phyloP scores from a whole-genome alignment of 2,888 invertebrate species.

The Quadriops clusia region DNA sequence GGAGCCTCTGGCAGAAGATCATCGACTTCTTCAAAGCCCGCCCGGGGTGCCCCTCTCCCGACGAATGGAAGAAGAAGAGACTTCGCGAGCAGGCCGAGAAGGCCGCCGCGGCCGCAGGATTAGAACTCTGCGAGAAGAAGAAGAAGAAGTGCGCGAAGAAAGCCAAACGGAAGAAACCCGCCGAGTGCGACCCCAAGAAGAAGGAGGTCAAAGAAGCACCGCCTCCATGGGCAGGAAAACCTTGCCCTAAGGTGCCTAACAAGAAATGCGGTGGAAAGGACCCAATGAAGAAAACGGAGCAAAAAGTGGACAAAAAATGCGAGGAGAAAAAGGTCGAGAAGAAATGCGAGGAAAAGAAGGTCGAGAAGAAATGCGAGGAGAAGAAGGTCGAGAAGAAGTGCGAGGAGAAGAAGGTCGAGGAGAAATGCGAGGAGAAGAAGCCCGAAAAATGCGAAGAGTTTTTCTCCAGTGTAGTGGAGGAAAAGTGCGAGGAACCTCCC shows the following conservation, averaged over 20 bases:
- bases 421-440: not conserved
- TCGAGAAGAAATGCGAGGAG: not conserved
- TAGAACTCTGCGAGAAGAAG: slow-evolving; percentile 21
- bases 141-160: slow-evolving; percentile 5
- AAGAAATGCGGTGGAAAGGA: not conserved
- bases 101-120: slow-evolving; percentile 27
- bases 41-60: slow-evolving; percentile 24
- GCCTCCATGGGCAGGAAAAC: not conserved
- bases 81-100: slow-evolving; percentile 24
- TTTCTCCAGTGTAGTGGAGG: not conserved
- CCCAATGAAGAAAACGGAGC: not conserved
- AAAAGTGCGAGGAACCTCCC: not conserved
- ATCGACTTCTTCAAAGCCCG: slow-evolving; percentile 29
- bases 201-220: slow-evolving; percentile 1
- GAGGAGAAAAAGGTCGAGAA: not conserved
- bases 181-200: slow-evolving; percentile 2
- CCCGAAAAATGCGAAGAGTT: too few relatives aligned
- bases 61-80: slow-evolving; percentile 25
- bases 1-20: slow-evolving; percentile 22
- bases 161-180: slow-evolving; percentile 8
- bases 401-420: not conserved
- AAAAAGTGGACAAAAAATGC: not conserved
- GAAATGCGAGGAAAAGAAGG: not conserved
- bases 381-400: not conserved
- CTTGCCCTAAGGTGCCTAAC: not conserved